These are phyloP conservation scores for Alligator sinensis DNA, from an alignment of 2,113 vertebrate species.

Conservation along the genomic window DNA sequence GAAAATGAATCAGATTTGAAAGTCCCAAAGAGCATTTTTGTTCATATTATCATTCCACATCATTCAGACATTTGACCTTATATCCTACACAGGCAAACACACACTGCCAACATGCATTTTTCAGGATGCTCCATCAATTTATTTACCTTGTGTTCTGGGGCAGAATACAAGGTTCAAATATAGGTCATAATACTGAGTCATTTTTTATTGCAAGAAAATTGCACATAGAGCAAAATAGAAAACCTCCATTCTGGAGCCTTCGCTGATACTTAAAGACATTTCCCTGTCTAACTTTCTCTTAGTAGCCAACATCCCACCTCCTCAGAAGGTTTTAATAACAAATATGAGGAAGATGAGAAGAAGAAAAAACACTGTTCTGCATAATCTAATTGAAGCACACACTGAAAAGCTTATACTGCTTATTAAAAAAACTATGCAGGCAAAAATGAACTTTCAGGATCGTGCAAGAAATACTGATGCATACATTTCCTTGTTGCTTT, in stretches of 20 bases:
- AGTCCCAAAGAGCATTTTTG: not conserved
- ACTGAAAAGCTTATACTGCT: not conserved
- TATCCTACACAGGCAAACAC: not conserved
- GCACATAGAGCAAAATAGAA: not conserved
- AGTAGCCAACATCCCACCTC: not conserved
- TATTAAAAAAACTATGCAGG: not conserved
- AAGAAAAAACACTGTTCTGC: not conserved
- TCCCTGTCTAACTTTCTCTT: not conserved
- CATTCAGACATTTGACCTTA: conserved; percentile 29
- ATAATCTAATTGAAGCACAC: not conserved
- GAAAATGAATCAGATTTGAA: not conserved
- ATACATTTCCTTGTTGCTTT: not conserved
- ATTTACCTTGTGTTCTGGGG: not conserved
- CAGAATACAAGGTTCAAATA: not conserved
- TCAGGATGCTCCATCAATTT: not conserved
- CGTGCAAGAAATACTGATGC: not conserved
- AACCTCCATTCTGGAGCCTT: not conserved
- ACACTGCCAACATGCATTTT: not conserved
- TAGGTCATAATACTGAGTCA: not conserved
- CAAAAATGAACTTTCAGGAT: not conserved
- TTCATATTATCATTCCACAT: not conserved
- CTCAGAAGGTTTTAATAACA: not conserved
- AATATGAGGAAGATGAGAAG: not conserved
- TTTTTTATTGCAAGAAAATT: not conserved
- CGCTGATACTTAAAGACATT: not conserved